Evolutionary conservation across 2,113 vertebrate species (phyloP).

Genomic region (Gadus chalcogrammus): DNA sequence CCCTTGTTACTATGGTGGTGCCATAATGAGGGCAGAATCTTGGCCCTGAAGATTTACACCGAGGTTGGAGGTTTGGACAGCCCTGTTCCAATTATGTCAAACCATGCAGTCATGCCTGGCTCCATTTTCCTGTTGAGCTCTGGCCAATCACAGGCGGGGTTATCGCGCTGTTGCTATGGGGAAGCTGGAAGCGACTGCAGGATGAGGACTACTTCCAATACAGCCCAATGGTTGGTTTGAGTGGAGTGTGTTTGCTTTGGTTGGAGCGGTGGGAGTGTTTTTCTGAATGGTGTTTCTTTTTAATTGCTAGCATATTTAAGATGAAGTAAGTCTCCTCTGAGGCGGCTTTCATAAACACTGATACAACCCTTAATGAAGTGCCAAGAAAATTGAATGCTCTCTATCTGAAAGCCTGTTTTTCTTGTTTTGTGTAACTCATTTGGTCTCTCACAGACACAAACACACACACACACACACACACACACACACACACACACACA

Average conservation of each 20-base stretch:
- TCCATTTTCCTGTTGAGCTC: not conserved
- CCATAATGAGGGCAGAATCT: too few relatives aligned
- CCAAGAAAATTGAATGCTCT: slow-evolving; percentile 13
- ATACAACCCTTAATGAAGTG: slow-evolving; percentile 28
- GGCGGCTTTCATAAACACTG: slow-evolving; percentile 33
- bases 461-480: too few relatives aligned
- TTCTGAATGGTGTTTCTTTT: slow-evolving; percentile 16
- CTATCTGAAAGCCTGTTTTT: slow-evolving; percentile 1
- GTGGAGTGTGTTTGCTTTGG: too few relatives aligned
- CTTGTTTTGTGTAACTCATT: too few relatives aligned
- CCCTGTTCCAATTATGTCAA: slow-evolving; percentile 45
- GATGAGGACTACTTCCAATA: too few relatives aligned
- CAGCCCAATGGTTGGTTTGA: too few relatives aligned
- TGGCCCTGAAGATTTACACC: too few relatives aligned
- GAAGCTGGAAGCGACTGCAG: not conserved
- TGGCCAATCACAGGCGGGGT: slow-evolving; percentile 9
- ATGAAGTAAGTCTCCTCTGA: not conserved
- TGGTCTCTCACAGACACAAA: too few relatives aligned
- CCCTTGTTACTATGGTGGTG: too few relatives aligned
- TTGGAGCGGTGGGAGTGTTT: slow-evolving; percentile 10
- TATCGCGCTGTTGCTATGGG: slow-evolving; percentile 24
- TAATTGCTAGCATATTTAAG: slow-evolving; percentile 28
- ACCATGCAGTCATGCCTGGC: not conserved
- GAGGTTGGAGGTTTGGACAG: slow-evolving; percentile 6
- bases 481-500: too few relatives aligned